Evolutionary conservation across 2,888 invertebrate genomes (phyloP).

Genomic region (Pollenia angustigena): DNA sequence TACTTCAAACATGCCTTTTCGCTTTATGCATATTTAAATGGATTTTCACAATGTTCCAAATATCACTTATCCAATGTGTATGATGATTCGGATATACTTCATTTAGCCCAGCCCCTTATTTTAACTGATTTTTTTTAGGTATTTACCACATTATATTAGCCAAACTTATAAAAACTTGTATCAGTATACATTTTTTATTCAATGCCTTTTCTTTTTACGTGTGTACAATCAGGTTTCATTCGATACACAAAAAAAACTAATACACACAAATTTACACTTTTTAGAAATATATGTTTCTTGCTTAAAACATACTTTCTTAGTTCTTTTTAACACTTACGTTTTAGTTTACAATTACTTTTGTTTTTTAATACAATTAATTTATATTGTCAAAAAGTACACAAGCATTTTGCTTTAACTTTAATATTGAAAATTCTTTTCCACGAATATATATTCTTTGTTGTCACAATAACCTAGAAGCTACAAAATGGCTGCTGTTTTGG

Average conservation of each 20-base stretch:
- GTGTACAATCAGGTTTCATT: background rate
- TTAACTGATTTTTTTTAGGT: no score
- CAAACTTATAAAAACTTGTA: no score
- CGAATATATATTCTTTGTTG: constrained; percentile 27
- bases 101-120: no score
- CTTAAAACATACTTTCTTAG: no score
- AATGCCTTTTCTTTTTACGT: background rate
- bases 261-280: background rate
- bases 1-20: no score
- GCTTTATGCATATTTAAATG: no score
- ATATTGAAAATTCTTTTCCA: background rate
- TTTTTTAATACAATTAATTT: background rate
- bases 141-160: no score
- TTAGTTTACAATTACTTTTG: background rate
- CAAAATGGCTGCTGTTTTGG: constrained; percentile 46
- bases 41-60: no score
- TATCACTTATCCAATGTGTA: no score
- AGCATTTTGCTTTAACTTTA: background rate
- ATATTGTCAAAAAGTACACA: background rate
- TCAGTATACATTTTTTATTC: no score
- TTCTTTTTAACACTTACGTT: background rate
- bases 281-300: no score
- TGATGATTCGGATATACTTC: no score
- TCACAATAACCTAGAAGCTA: constrained; percentile 33
- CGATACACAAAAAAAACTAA: background rate